Base-by-base conservation (phyloP, 2,797 vertebrate genomes). In the Phaenicophaeus curvirostris region DNA sequence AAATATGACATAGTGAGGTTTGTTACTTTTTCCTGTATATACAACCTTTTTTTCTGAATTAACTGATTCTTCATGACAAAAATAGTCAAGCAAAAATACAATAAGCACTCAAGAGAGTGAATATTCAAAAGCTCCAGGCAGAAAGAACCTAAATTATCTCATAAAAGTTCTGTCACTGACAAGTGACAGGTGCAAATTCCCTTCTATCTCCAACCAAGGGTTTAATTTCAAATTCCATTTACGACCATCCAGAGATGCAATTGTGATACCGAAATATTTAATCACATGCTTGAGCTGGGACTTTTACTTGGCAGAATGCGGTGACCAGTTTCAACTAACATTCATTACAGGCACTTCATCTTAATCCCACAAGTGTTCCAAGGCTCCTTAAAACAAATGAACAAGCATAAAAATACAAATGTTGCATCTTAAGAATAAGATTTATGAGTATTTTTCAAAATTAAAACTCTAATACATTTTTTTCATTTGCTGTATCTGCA, bases 381-480 rank as follows among this genome's bases (percentile, higher is more conserved):
- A 90, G 90, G 59, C 20, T 74, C 33, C 20, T 85, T 63, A 55
- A 79, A 90, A 65, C 15, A 93, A 58, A 37, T 4, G 77, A 80
- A 68, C 24, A 58, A 50, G 14, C 84, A 18, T 17, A 35, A 5
- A 74, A 58, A 82, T 13, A 53, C 6, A 87, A 82, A 58, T 23
- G 6, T 15, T 31, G 17, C 85, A 44, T 39, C 6, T 50, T 79
- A 57, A 87, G 39, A 82, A 58, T 46, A 89, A 73, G 39, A 14
- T 13, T 80, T 83, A 48, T 91, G 75, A 91, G 28, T 23, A 57
- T 80, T 94, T 93, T 86, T 66, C 33, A 84, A 42, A 46, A 88
- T 69, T 66, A 63, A 89, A 85, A 55, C 17, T 61, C 28, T n/a
- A 81, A 80, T 61, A n/a, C 12, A 89, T 89, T 27, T 46, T 67